Base-by-base conservation (phyloP, 1,140 invertebrate species). In the Drosophila watanabei region DNA sequence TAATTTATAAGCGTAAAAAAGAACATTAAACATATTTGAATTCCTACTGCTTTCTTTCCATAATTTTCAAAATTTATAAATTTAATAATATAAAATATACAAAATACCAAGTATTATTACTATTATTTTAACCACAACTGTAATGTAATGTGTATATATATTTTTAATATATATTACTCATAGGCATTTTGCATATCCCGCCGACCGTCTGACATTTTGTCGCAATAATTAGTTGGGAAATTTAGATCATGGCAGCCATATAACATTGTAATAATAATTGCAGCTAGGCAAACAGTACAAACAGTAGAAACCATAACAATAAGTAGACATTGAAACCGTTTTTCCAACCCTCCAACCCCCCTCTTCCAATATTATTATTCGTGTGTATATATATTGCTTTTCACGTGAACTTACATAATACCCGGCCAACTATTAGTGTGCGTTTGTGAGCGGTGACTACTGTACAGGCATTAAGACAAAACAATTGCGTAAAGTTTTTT, bases 181-280 rank as follows among this genome's bases (percentile, higher is more conserved):
- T 84, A 76, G 75, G 58, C 80, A 59, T 62, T 63, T 64, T 73
- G 58, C 62, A 71, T 78, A 70, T 35, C 58, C 45, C 35, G 39
- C 37, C 46, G 9, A 30, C 63, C 39, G 58, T 49, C 58, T 82
- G 80, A 41, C 39, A 68, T 75, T 82, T 87, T 88, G 78, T 79
- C 80, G 79, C 85, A 84, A 89, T 79, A 79, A 82, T 89, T 82
- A 85, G 81, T 82, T 85, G 61, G 57, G 61, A 73, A 82, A 89
- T 89, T 75, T 82, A 77, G 81, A 89, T 90, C 86, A 89, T 89
- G 85, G 86, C 82, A 85, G 85, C 75, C 68, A 76, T 79, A 89
- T 68, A 89, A 65, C 66, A 69, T 79, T 89, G 85, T 89, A 84
- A 82, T 77, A 84, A 82, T 79, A 87, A 87, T 80, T 77, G 61